Percentiles rank a stretch among this genome's conserved stretches.
phyloP scores from a whole-genome alignment of 2,797 vertebrate species.

The Phylloscopus collybita region DNA sequence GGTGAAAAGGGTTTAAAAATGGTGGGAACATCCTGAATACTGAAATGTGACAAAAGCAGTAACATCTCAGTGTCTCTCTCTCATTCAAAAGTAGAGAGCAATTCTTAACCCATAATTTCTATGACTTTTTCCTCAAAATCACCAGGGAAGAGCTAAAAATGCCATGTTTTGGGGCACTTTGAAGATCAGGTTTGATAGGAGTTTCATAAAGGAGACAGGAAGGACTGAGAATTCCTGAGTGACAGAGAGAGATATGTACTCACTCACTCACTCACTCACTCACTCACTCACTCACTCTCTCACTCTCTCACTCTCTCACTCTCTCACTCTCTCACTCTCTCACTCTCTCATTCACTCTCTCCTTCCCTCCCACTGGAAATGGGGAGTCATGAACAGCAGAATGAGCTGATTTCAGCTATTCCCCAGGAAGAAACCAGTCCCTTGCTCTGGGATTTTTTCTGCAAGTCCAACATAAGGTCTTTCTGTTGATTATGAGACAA shows the following conservation, averaged over 20 bases:
- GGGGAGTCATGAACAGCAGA: background rate
- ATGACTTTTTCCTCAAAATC: background rate
- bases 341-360: background rate
- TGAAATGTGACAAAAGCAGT: background rate
- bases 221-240: background rate
- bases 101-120: background rate
- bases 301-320: background rate
- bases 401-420: background rate
- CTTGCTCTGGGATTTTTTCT: background rate
- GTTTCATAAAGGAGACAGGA: background rate
- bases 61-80: background rate
- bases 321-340: too few relatives aligned
- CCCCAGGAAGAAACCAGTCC: background rate
- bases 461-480: fast-evolving
- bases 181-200: background rate
- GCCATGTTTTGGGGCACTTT: background rate
- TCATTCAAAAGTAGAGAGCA: background rate
- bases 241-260: background rate
- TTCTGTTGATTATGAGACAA: background rate
- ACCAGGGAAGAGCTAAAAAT: background rate
- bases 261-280: background rate
- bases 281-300: too few relatives aligned
- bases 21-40: background rate
- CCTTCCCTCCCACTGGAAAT: fast-evolving
- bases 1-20: background rate